Conservation (phyloP, 2,113 vertebrate species). For the Nymphicus hollandicus region DNA sequence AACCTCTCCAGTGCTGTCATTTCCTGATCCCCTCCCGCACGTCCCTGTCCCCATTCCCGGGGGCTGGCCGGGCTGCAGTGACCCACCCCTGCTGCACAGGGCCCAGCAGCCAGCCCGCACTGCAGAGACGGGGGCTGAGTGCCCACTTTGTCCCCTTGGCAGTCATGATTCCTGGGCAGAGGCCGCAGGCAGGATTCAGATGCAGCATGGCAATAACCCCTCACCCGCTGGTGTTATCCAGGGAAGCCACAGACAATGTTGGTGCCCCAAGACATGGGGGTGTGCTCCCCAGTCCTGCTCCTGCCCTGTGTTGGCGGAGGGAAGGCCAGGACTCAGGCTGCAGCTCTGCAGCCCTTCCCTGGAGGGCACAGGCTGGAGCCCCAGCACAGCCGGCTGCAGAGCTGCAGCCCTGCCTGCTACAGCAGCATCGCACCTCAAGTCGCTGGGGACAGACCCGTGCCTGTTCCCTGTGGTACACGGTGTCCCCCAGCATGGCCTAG, state of each 20-base stretch:
- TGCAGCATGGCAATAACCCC: not conserved
- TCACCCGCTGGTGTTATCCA: not conserved
- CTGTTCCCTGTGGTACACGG: rapidly evolving
- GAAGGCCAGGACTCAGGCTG: not conserved
- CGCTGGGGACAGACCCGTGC: not conserved
- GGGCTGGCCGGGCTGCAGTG: rapidly evolving
- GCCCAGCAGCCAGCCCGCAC: not conserved
- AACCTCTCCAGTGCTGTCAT: not conserved
- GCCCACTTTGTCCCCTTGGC: not conserved
- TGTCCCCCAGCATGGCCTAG: not conserved
- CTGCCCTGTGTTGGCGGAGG: not conserved
- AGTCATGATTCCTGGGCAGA: not conserved
- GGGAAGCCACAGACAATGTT: rapidly evolving
- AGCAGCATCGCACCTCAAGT: not conserved
- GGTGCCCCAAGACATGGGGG: not conserved
- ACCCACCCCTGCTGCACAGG: not conserved
- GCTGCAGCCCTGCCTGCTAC: not conserved
- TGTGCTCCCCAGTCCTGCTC: not conserved
- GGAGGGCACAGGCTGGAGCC: not conserved
- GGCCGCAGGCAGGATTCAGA: not conserved
- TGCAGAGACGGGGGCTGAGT: not conserved
- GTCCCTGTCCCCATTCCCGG: too few species aligned
- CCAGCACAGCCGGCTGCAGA: not conserved
- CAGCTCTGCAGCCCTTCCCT: not conserved
- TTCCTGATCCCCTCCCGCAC: not conserved